Evolutionary conservation across 2,113 vertebrate genomes (phyloP), one percentile per base, ranked within the genome.

Genomic region (Lontra canadensis): DNA sequence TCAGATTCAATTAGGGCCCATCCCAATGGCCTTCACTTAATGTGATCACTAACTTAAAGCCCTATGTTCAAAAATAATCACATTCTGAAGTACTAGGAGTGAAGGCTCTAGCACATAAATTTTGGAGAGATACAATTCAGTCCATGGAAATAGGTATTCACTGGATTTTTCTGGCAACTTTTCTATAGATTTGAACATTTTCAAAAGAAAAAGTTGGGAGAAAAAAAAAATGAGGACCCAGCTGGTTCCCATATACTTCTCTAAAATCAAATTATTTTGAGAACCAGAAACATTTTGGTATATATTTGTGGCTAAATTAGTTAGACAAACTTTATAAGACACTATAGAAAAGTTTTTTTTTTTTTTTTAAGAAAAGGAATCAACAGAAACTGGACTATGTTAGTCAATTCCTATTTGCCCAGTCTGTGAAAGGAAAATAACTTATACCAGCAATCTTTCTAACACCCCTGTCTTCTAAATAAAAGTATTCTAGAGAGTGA

Each of bases 221-320:
- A 36, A 81, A 79, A 90, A 80, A 79, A 90, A 80, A 79, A 44
- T 47, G 80, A 88, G 25, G 12, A 61, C 9, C 11, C 31, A 23
- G 25, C 36, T 95, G 23, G 11, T 42, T 52, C 12, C 25, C 25
- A 59, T 44, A 71, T 76, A 96, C 21, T 79, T 87, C 49, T 79
- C 31, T 67, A 55, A 95, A 59, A 71, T 82, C 20, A 85, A 69
- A 76, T 93, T 91, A 93, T 80, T 88, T n/a, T 85, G 39, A 84
- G 65, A 91, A 83, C 74, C 15, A 65, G 31, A 90, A 96, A n/a
- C 73, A 91, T 63, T 67, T 95, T 34, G 21, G 14, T 26, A 49
- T 86, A 65, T 49, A 13, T 18, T 85, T 74, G 31, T 63, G 67
- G 20, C 25, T 96, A 61, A 96, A 85, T 89, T 57, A 78, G 78